Evolutionary conservation across 2,888 invertebrate genomes (phyloP).

Genomic region (Lycocerus yunnanus): DNA sequence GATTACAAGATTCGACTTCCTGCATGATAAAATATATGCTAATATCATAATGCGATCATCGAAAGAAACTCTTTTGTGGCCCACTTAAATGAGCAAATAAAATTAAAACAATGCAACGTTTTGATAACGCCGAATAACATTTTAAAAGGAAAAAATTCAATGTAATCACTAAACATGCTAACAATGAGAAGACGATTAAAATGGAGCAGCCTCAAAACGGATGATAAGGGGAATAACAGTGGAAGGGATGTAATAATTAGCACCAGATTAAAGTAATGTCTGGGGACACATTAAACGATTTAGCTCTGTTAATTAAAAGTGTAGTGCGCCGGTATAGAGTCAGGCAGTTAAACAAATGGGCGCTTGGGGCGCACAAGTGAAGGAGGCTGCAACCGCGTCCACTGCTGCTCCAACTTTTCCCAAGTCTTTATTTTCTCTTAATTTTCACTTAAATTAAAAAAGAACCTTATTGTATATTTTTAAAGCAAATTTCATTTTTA

Average conservation of each 20-base stretch:
- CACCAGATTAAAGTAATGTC: slow-evolving; percentile 68
- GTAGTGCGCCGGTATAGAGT: slow-evolving; percentile 48
- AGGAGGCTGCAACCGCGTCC: slow-evolving; percentile 28
- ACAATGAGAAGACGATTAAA: slow-evolving; percentile 30
- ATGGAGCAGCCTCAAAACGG: slow-evolving; percentile 30
- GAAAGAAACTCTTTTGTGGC: too few relatives aligned
- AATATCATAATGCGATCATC: too few relatives aligned
- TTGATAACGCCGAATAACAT: not conserved
- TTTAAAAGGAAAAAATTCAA: not conserved
- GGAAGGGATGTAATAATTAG: slow-evolving; percentile 63
- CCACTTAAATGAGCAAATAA: not conserved
- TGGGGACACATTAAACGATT: slow-evolving; percentile 64
- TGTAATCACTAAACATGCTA: slow-evolving; percentile 14
- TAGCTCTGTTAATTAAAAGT: slow-evolving; percentile 60
- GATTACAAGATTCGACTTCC: not conserved
- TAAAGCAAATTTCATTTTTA: too few relatives aligned
- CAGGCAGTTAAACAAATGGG: slow-evolving; percentile 51
- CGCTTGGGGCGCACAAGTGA: slow-evolving; percentile 42
- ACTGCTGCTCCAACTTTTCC: slow-evolving; percentile 20
- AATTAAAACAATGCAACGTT: not conserved
- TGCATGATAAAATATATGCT: not conserved
- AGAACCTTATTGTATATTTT: too few relatives aligned
- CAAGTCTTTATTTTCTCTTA: slow-evolving; percentile 1
- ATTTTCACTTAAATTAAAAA: not conserved
- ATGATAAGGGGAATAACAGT: slow-evolving; percentile 32